Evolutionary conservation across 2,113 vertebrate species (phyloP).

Genomic region (Archocentrus centrarchus): DNA sequence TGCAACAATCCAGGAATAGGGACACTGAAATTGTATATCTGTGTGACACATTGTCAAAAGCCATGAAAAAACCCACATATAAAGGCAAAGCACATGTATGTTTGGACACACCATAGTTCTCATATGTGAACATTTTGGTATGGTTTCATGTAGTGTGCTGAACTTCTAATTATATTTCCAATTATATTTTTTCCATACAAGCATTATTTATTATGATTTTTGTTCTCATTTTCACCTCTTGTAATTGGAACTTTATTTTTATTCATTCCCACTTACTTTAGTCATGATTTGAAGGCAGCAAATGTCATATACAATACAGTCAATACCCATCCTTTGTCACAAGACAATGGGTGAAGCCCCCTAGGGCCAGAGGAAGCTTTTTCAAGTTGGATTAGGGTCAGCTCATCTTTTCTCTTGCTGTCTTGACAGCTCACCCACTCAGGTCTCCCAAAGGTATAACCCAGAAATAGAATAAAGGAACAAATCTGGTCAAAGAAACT

Average conservation of each 20-base stretch:
- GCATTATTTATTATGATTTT: neutral
- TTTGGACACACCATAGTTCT: constrained; percentile 24
- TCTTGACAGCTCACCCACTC: constrained; percentile 64
- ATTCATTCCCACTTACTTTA: neutral
- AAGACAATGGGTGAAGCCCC: constrained; percentile 32
- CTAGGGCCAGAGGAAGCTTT: constrained; percentile 16
- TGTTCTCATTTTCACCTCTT: neutral
- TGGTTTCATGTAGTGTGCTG: constrained; percentile 3
- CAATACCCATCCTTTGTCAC: constrained; percentile 6
- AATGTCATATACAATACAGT: constrained; percentile 3
- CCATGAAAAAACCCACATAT: neutral
- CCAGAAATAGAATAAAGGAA: constrained; percentile 41
- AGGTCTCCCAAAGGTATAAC: constrained; percentile 56
- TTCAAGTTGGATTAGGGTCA: constrained; percentile 45
- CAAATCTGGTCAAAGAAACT: constrained; percentile 20
- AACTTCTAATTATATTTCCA: neutral
- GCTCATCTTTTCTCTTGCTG: constrained; percentile 43
- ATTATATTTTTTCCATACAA: neutral
- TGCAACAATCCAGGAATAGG: neutral
- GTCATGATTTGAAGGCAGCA: neutral
- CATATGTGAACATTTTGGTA: neutral
- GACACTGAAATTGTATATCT: neutral
- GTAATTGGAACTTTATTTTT: constrained; percentile 6
- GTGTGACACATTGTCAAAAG: neutral
- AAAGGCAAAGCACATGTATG: constrained; percentile 12